Evolutionary conservation across 37 sponge, comb jelly and placozoan species (phyloP), one percentile per base, ranked within the genome.

Genomic region (Crambe crambe): DNA sequence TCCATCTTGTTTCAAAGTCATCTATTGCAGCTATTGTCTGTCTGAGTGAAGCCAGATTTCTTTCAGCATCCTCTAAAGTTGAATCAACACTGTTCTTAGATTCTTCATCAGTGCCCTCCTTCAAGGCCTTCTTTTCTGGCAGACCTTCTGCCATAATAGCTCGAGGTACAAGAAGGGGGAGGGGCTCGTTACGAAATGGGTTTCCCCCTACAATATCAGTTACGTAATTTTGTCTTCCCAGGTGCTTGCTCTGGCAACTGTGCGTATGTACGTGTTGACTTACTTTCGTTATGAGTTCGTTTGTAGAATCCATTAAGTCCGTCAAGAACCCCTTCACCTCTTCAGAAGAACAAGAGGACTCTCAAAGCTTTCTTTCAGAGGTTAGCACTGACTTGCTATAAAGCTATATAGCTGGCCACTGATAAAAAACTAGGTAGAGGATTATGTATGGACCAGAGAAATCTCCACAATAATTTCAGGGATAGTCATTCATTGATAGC

Each of bases 1-100:
- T 47, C 73, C 73, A 72, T 72, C 73, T 72, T 8, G 42, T 44
- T 10, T 72, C 56, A 4, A 72, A 31, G 56, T 72, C 51, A 44
- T 72, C 73, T 21, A 72, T 27, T 3, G 51, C 56, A 10, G 51
- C 56, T 10, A 72, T 5, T 3, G 73, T 72, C 12, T 27, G 15
- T 44, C 56, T 42, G 25, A 44, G 25, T 3, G 73, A 72, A 6
- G 51, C 73, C 5, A 72, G 56, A 47, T 37, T 32, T 37, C 23
- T 23, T 40, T 25, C 21, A 10, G 26, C 26, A 12, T 69, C 41
- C 70, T 23, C 12, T n/a, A n/a, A n/a, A n/a, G n/a, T n/a, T n/a
- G n/a, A n/a, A n/a, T n/a, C n/a, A n/a, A n/a, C n/a, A n/a, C n/a
- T n/a, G n/a, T n/a, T n/a, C n/a, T n/a, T n/a, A n/a, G n/a, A n/a